These are phyloP conservation scores for Sinocyclocheilus rhinocerous DNA, from an alignment of 2,113 vertebrate species.

Conservation along the genomic window DNA sequence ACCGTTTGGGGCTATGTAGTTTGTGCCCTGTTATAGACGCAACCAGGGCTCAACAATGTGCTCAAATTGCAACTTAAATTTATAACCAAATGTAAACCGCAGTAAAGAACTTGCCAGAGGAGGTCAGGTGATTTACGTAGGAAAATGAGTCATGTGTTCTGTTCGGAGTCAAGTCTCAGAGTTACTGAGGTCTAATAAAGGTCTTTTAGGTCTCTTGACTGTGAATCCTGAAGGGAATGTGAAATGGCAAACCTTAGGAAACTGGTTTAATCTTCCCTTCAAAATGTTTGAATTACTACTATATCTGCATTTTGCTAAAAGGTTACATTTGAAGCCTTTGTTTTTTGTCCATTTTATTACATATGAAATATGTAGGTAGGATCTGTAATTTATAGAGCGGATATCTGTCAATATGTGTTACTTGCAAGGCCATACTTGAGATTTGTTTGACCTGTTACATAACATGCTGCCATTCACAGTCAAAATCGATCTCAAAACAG, in stretches of 20 bases:
- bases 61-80: background rate
- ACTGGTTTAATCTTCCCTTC: too few species aligned
- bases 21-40: too few species aligned
- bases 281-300: too few species aligned
- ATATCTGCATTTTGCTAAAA: too few species aligned
- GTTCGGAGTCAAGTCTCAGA: background rate
- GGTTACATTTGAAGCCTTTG: too few species aligned
- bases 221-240: too few species aligned
- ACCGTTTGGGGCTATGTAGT: too few species aligned
- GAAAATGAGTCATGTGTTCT: constrained; percentile 35
- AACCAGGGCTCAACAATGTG: background rate
- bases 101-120: background rate
- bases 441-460: background rate
- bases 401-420: too few species aligned
- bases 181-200: constrained; percentile 26
- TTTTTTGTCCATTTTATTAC: too few species aligned
- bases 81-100: background rate
- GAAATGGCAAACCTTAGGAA: too few species aligned
- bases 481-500: background rate
- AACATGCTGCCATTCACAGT: background rate
- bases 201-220: background rate
- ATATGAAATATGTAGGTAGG: too few species aligned
- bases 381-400: too few species aligned
- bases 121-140: constrained; percentile 11
- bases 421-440: background rate